Percentiles rank a stretch among this genome's conserved stretches.
These are phyloP conservation scores for Nemoura dubitans DNA, from an alignment of 2,888 invertebrate genomes.

Conservation along the genomic window DNA sequence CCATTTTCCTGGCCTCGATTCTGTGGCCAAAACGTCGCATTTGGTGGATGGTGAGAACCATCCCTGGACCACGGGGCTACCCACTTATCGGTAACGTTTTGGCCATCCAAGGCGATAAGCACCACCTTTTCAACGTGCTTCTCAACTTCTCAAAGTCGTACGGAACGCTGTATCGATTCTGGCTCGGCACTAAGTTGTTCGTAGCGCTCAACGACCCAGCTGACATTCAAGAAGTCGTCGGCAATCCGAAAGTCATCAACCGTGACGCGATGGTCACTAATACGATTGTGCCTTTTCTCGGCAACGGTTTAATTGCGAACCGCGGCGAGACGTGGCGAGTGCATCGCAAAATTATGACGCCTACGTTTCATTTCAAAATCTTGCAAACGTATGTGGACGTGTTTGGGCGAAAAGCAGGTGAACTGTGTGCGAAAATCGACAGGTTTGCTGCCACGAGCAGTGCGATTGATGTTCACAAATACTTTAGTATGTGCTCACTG, in stretches of 20 bases:
- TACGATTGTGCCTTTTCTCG: background rate
- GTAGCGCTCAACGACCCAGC: background rate
- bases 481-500: conserved; percentile 48
- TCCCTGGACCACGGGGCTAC: background rate
- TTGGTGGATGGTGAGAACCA: too few species aligned
- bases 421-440: conserved; percentile 37
- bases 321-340: conserved; percentile 39
- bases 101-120: background rate
- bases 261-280: background rate
- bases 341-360: conserved; percentile 44
- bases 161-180: background rate
- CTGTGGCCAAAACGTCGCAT: too few species aligned
- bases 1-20: too few species aligned
- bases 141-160: background rate
- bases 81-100: background rate
- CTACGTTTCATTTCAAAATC: conserved; percentile 42
- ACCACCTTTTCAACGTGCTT: background rate
- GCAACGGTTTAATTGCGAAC: conserved; percentile 31
- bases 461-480: conserved; percentile 40
- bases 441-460: background rate
- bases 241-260: background rate
- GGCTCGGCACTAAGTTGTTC: background rate
- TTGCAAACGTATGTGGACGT: conserved; percentile 42
- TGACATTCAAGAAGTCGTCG: background rate
- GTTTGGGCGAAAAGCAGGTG: conserved; percentile 39